Base-by-base conservation (phyloP, 2,797 vertebrate genomes). In the Sebastes cheni region DNA sequence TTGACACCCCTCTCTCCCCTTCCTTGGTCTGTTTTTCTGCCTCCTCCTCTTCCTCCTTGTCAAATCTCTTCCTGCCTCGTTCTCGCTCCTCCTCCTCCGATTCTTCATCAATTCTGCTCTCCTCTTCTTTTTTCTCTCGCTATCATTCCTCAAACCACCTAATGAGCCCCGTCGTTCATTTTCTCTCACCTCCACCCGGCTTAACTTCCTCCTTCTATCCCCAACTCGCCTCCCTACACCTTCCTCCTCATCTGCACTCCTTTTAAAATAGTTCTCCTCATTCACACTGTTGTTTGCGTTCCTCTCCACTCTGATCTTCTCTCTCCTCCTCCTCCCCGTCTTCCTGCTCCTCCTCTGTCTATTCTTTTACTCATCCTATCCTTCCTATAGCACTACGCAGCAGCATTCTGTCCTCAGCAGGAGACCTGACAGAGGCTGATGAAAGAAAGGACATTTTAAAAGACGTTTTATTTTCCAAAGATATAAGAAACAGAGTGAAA, bases 1-100 rank as follows among this genome's bases (percentile, higher is more conserved):
- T 92, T 91, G 91, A 91, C 89, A 90, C 85, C 66, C 23, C 64
- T 79, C 72, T 54, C 18, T 80, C 75, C 25, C 34, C 36, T 72
- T 65, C 32, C 60, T 58, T 81, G 18, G 39, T 72, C 67, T 71
- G 20, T 52, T 87, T 82, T 86, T 80, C 16, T 50, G 42, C 42
- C 42, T 83, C 18, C 27, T 56, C 20, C 22, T 81, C n/a, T 67
- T 66, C 22, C 32, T 56, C 32, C 55, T 66, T 36, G n/a, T 75
- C 54, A 20, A 13, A 76, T 25, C 36, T 72, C 25, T 68, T 22
- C 9, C 20, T 23, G 14, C 11, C 30, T 70, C 52, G 42, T 20
- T 65, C 6, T 27, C 8, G 50, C 50, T 76, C 12, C 5, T 56
- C 6, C 39, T 54, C 52, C 8, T 22, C 25, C 62, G 58, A 25